Base-by-base conservation (phyloP, 1,140 invertebrate species). In the Bradysia coprophila region DNA sequence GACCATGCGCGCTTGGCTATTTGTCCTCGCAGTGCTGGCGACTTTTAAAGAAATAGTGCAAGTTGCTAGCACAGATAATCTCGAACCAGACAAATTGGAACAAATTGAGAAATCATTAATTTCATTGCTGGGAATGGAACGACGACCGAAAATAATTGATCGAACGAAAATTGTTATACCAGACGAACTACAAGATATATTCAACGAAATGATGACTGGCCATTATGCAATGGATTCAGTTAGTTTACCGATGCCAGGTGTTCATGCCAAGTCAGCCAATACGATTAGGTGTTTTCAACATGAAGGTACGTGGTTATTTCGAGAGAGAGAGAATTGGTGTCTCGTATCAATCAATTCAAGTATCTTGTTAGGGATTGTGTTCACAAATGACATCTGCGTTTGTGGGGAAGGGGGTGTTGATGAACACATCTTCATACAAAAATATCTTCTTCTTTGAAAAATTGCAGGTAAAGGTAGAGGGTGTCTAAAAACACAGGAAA, bases 261-360 rank as follows among this genome's bases (percentile, higher is more conserved):
- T 76, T 44, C 65, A 76, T 46, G 68, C 71, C 10, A 66, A 71
- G 44, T 72, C 72, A 42, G 82, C 87, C 44, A 91, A 91, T 63
- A 91, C 86, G 31, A 79, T 88, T 28, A 67, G 87, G 48, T 84
- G 81, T 61, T 91, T 85, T 66, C 69, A 73, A 49, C 85, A 90
- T 66, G 63, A 73, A 63, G 80, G 81, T 85, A 59, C 68, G 36
- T 38, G 18, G 4, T 16, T 13, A 34, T 13, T n/a, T n/a, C n/a
- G n/a, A n/a, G n/a, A n/a, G n/a, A n/a, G n/a, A n/a, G 70, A 11
- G 9, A 18, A 38, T 32, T 32, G 28, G n/a, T n/a, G n/a, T n/a
- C n/a, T n/a, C n/a, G n/a, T n/a, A n/a, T n/a, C n/a, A n/a, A n/a
- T n/a, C n/a, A n/a, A n/a, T n/a, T n/a, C n/a, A n/a, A n/a, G n/a